Percentiles rank a stretch among this genome's conserved stretches.
These are phyloP conservation scores for Alcedo quadribrachys DNA, from an alignment of 2,797 vertebrate genomes.

Conservation along the genomic window DNA sequence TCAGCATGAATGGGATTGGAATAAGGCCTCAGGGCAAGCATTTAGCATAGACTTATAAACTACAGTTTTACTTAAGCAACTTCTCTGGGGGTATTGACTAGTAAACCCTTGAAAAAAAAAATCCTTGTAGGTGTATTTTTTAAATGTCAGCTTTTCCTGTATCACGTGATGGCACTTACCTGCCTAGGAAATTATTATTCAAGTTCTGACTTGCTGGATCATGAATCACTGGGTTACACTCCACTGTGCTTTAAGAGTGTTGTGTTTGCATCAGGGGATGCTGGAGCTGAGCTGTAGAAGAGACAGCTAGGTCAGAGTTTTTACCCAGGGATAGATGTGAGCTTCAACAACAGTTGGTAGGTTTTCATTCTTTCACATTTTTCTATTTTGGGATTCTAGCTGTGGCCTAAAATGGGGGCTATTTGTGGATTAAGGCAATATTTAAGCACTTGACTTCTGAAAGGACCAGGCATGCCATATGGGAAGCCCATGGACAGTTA, in stretches of 20 bases:
- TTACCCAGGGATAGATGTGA: background rate
- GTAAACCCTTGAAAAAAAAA: slow-evolving; percentile 32
- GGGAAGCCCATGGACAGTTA: background rate
- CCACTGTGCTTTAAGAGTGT: background rate
- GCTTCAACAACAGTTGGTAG: background rate
- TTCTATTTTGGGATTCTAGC: background rate
- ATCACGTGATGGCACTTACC: background rate
- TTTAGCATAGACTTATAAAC: slow-evolving; percentile 32
- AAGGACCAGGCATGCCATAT: background rate
- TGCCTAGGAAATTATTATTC: slow-evolving; percentile 35
- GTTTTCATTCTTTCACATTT: background rate
- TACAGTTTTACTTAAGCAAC: slow-evolving; percentile 41
- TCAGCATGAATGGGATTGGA: slow-evolving; percentile 13
- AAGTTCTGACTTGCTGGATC: background rate
- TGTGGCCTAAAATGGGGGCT: background rate
- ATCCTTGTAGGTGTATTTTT: background rate
- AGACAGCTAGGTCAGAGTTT: background rate
- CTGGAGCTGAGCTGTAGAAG: background rate
- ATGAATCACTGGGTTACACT: slow-evolving; percentile 9
- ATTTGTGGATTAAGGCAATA: background rate
- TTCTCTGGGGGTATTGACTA: slow-evolving; percentile 25
- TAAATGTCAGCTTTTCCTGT: slow-evolving; percentile 13
- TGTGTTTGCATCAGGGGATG: background rate
- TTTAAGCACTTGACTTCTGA: background rate
- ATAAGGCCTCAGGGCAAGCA: slow-evolving; percentile 32